These are phyloP conservation scores for Bos indicus DNA, from an alignment of 2,113 vertebrate genomes.

Conservation along the genomic window DNA sequence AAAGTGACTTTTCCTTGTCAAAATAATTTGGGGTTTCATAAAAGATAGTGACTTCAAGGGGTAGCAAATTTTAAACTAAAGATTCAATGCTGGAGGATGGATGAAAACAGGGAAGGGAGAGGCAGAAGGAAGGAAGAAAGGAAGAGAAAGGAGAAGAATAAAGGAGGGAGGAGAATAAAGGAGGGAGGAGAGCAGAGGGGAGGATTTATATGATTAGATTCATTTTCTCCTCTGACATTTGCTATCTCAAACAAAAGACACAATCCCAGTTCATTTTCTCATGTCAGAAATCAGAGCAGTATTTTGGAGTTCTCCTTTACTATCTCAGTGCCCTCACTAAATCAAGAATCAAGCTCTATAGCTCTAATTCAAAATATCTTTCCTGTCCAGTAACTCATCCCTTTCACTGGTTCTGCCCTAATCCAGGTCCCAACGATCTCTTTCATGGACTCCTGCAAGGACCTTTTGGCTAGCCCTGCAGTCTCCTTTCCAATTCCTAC, in stretches of 20 bases:
- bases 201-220: neutral
- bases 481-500: neutral
- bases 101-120: too few species aligned
- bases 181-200: neutral
- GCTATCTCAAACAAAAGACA: neutral
- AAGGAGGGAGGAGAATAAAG: too few species aligned
- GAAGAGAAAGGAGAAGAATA: neutral
- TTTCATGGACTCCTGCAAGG: neutral
- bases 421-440: neutral
- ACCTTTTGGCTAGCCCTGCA: neutral
- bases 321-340: neutral
- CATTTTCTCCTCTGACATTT: neutral
- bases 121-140: neutral
- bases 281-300: neutral
- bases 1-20: constrained; percentile 62
- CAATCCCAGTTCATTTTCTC: neutral
- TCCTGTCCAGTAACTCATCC: neutral
- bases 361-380: neutral
- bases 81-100: neutral
- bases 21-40: constrained; percentile 44
- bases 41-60: constrained; percentile 32
- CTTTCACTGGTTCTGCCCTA: neutral
- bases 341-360: neutral
- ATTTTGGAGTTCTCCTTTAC: neutral
- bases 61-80: neutral